These are phyloP conservation scores for Notarius quadriscutis DNA, from an alignment of 2,113 vertebrate genomes.

Conservation along the genomic window DNA sequence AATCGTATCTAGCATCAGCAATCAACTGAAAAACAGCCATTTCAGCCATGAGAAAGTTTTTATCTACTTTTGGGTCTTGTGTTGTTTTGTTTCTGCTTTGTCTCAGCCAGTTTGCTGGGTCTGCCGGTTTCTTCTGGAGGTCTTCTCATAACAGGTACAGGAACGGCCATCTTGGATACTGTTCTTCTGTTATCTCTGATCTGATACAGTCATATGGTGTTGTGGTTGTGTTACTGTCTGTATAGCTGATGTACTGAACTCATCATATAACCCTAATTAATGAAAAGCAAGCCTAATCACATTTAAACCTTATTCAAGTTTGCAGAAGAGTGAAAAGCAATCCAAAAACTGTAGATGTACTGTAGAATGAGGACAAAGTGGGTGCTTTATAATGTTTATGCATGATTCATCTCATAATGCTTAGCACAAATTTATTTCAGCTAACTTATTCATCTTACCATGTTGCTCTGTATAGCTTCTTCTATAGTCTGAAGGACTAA, in stretches of 20 bases:
- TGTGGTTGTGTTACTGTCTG: background rate
- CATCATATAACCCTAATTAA: background rate
- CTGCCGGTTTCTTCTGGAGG: background rate
- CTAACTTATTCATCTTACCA: background rate
- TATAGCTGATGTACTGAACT: background rate
- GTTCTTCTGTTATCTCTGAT: background rate
- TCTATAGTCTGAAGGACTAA: slow-evolving; percentile 21
- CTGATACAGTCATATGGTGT: background rate
- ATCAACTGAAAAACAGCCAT: slow-evolving; percentile 6
- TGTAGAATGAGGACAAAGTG: background rate
- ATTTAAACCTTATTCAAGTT: background rate
- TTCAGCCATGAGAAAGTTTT: slow-evolving; percentile 38
- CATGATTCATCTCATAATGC: background rate
- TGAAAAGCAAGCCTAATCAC: background rate
- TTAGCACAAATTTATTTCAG: background rate
- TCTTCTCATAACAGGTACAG: background rate
- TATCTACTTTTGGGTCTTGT: background rate
- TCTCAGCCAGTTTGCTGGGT: background rate
- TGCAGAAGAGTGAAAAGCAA: background rate
- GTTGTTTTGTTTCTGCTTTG: slow-evolving; percentile 23
- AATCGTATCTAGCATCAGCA: background rate
- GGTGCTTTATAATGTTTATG: background rate
- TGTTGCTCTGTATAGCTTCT: background rate
- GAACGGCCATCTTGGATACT: background rate
- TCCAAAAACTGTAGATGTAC: background rate